Base-by-base conservation (phyloP, 2,888 invertebrate species). In the Drosophila paramelanica region DNA sequence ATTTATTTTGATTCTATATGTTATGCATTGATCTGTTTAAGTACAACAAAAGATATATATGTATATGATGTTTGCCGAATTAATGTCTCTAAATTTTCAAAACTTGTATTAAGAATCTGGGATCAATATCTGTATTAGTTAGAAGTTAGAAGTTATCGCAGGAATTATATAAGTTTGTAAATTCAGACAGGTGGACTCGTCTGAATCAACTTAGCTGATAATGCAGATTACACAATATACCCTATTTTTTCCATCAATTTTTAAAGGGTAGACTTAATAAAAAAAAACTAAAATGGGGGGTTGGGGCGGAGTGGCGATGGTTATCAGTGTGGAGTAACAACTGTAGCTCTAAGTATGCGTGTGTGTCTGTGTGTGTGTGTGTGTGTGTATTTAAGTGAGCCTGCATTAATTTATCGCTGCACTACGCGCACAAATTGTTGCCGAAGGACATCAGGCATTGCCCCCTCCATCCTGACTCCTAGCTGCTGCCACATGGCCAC, bases 361-460 rank as follows among this genome's bases (percentile, higher is more conserved):
- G 14, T 14, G 36, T 58, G 11, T n/a, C n/a, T 47, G 38, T 66
- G 5, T 59, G n/a, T 51, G 27, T 65, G 38, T 52, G 36, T 52
- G 41, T 52, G 69, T 55, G 56, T 62, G 41, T 59, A 33, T 67
- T 53, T 71, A 41, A 57, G 59, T 45, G 52, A 46, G 57, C 38
- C 73, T 61, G 79, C 89, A 90, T 90, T 88, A 91, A 91, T 91
- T 91, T 91, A 91, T 91, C 88, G 90, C 80, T 85, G 89, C 90
- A 87, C 90, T 89, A 90, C 79, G 83, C 81, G 90, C 91, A 91
- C 92, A 91, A 91, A 91, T 91, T 91, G 89, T 87, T 81, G 76
- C 73, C 76, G 88, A 90, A 91, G 91, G 90, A 88, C 88, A 90
- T 82, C 78, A 72, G 60, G 46, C 43, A 41, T 55, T 64, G 60